Evolutionary conservation across 2,113 vertebrate genomes (phyloP), one percentile per base, ranked within the genome.

Genomic region (Bufo bufo): DNA sequence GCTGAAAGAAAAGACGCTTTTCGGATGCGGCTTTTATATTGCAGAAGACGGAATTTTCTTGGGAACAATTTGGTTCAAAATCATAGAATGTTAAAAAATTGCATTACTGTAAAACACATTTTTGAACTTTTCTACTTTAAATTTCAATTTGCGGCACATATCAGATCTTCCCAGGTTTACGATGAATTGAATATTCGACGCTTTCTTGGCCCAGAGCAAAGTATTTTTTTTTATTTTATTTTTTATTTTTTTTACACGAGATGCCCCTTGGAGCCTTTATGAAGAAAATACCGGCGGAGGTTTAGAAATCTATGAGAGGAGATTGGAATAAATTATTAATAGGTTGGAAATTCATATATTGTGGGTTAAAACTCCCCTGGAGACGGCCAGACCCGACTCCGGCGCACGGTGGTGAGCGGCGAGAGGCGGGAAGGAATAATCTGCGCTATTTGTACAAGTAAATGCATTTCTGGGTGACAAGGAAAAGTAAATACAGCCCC

Each of bases 391-490:
- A 13, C 66, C n/a, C n/a, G n/a, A 5, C n/a, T 12, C n/a, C 3
- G 11, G 23, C 0, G 4, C n/a, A 8, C 3, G 16, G 54, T 10
- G 2, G 14, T 13, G 45, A 11, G 12, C 5, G 8, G 33, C 14
- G 47, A 52, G 9, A 17, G 13, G 81, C 81, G 13, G 45, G 0
- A 17, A 11, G 9, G 56, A 63, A 47, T 69, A 52, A 66, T 16
- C 61, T 69, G 58, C 33, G 17, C 20, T 83, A 69, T 83, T 83
- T 83, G 81, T 50, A 50, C 63, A n/a, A 83, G 81, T 69, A 65
- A 50, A 50, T 83, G 47, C 63, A 69, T 63, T 83, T 50, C 45
- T 82, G 63, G 81, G 33, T 50, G 47, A 82, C 33, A 47, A 66
- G 19, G 45, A 6, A 52, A 66, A 49, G 63, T 82, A 63, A 65